Base-by-base conservation (phyloP, 53 echinoderm and acorn worm genomes). In the Stichopus horrens region DNA sequence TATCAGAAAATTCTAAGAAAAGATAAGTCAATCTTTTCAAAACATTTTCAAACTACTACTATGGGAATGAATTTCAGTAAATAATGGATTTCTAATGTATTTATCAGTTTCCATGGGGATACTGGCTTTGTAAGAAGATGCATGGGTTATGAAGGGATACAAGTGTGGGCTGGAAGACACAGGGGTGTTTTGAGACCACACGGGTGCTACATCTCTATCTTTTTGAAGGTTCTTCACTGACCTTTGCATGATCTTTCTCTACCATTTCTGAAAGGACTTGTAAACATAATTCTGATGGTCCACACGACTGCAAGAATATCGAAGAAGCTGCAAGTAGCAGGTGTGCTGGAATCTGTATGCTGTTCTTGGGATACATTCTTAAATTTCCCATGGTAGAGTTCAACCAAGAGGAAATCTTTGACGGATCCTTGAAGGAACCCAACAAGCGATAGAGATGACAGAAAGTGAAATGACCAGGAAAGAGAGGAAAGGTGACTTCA, bases 211-310 rank as follows among this genome's bases (percentile, higher is more conserved):
- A 13, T 13, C 6, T 71, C 18, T 71, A 16, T 13, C 18, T 16
- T 19, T 18, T 16, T 16, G 5, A 71, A 4, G 16, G 6, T 9
- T 59, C 59, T 59, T 59, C 11, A 59, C 71, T 18, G 16, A 85
- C 85, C 85, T 85, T 85, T 11, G 85, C 21, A 66, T 85, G 60
- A 66, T 85, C 85, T 65, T 51, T 85, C 5, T 59, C 23, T 4
- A 85, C 85, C 18, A 85, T 63, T 11, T 85, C 85, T 13, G 66
- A 52, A 18, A 85, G 66, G 22, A 65, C 65, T 18, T 85, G 85
- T 0, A 85, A 67, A 52, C 23, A 9, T 52, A 63, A 53, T 23
- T 67, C 85, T 5, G 60, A 16, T 2, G 57, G 11, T n/a, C 52
- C 52, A 0, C 20, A 14, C 66, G 85, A 85, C 60, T 66, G 65